These are phyloP conservation scores for Xiphorhynchus elegans DNA, from an alignment of 2,113 vertebrate genomes.

Conservation along the genomic window DNA sequence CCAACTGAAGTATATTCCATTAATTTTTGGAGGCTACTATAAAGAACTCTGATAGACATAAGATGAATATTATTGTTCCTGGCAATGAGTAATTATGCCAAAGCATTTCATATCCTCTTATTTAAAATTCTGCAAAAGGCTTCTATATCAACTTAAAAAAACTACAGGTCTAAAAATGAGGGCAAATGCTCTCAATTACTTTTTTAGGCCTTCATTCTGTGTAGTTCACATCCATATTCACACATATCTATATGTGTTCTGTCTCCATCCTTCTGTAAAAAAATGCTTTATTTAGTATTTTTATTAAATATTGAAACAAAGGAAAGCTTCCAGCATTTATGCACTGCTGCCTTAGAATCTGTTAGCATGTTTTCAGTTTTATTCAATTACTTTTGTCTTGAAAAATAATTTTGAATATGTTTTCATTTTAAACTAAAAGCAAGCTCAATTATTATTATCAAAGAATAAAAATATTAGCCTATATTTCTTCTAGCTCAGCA, in stretches of 20 bases:
- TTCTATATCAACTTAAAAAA: background rate
- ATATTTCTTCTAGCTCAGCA: background rate
- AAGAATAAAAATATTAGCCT: background rate
- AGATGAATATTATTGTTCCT: background rate
- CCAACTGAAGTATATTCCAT: background rate
- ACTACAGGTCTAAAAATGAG: background rate
- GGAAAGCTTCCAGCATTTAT: background rate
- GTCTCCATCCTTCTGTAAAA: background rate
- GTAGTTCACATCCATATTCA: background rate
- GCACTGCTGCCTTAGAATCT: background rate
- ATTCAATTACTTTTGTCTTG: background rate
- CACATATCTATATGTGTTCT: background rate
- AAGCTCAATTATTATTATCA: background rate
- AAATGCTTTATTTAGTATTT: background rate
- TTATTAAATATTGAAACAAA: background rate
- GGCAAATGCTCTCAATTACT: background rate
- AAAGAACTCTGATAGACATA: background rate
- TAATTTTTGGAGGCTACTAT: background rate
- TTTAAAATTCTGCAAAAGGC: background rate
- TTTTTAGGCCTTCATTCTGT: background rate
- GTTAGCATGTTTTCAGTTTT: background rate
- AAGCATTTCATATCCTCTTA: background rate
- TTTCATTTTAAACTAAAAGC: background rate
- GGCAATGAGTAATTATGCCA: background rate
- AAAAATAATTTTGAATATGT: background rate